These are phyloP conservation scores for Drosophila trapezifrons DNA, from an alignment of 1,140 invertebrate genomes.

Conservation along the genomic window DNA sequence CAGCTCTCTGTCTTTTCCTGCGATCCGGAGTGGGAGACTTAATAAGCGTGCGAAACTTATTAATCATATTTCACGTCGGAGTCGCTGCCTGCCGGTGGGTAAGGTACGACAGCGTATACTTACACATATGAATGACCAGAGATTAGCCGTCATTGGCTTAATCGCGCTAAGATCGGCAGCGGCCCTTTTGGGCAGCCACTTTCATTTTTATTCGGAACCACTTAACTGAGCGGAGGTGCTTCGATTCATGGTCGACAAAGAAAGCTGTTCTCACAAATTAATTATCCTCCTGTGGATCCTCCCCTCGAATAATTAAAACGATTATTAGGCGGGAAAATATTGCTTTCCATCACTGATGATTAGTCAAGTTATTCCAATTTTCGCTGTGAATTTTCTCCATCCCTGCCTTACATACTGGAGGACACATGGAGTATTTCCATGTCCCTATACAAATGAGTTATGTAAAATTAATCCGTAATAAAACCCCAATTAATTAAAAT, in stretches of 20 bases:
- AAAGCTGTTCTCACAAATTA: constrained; percentile 78
- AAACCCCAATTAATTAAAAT: no score
- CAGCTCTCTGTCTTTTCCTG: constrained; percentile 27
- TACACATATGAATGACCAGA: constrained; percentile 70
- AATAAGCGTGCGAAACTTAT: constrained; percentile 80
- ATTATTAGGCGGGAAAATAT: constrained; percentile 16
- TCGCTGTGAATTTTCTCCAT: constrained; percentile 10
- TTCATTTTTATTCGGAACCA: constrained; percentile 63
- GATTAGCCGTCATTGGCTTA: constrained; percentile 71
- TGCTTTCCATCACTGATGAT: constrained; percentile 21
- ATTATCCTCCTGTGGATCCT: constrained; percentile 44
- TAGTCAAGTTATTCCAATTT: constrained; percentile 12
- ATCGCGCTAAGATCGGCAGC: constrained; percentile 66
- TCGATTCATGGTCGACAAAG: constrained; percentile 61
- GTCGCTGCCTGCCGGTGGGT: constrained; percentile 38
- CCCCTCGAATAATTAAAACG: constrained; percentile 28
- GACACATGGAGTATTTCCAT: no score
- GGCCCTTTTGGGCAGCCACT: constrained; percentile 50
- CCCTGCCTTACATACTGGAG: constrained; percentile 6
- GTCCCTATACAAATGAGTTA: neutral
- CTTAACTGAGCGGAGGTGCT: neutral
- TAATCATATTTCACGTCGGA: constrained; percentile 68
- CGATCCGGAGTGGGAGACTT: constrained; percentile 33
- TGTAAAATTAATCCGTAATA: constrained; percentile 5
- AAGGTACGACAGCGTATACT: constrained; percentile 26